A percentile compares a stretch with the other conserved stretches of the same genome.
Evolutionary conservation across 2,113 vertebrate genomes (phyloP).

Genomic region (Ariopsis seemanni): DNA sequence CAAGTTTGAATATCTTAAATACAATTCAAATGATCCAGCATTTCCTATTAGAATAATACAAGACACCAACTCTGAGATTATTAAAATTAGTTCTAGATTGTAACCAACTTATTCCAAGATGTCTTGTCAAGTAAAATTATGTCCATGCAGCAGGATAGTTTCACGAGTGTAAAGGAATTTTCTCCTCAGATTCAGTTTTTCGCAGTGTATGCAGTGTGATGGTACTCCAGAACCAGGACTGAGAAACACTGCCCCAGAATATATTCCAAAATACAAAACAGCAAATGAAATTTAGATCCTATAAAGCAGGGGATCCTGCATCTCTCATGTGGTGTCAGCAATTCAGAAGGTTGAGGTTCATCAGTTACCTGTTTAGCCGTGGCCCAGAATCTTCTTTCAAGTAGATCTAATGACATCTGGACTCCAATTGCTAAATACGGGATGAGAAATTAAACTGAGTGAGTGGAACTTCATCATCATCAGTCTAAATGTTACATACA

Average conservation of each 20-base stretch:
- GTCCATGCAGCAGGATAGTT: too few species aligned
- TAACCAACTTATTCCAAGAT: too few species aligned
- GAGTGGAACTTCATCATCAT: neutral
- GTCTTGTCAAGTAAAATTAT: too few species aligned
- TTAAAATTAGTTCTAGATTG: too few species aligned
- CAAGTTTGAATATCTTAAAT: too few species aligned
- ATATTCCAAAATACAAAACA: neutral
- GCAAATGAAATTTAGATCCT: neutral
- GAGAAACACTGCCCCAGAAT: neutral
- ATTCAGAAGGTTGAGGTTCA: neutral
- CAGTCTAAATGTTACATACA: neutral
- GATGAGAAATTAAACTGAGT: conserved; percentile 9
- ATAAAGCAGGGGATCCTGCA: neutral
- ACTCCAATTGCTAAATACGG: conserved; percentile 48
- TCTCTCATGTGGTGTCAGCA: neutral
- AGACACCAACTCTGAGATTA: too few species aligned
- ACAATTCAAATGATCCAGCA: too few species aligned
- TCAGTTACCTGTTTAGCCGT: conserved; percentile 47
- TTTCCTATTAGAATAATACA: too few species aligned
- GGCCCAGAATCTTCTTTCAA: conserved; percentile 41
- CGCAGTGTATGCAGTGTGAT: too few species aligned
- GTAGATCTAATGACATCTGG: conserved; percentile 47
- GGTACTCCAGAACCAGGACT: neutral
- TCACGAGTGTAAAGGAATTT: too few species aligned
- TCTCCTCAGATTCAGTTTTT: too few species aligned